A percentile compares a stretch with the other conserved stretches of the same genome.
Evolutionary conservation across 2,888 invertebrate species (phyloP).

Genomic region (Ctenicera cuprea): DNA sequence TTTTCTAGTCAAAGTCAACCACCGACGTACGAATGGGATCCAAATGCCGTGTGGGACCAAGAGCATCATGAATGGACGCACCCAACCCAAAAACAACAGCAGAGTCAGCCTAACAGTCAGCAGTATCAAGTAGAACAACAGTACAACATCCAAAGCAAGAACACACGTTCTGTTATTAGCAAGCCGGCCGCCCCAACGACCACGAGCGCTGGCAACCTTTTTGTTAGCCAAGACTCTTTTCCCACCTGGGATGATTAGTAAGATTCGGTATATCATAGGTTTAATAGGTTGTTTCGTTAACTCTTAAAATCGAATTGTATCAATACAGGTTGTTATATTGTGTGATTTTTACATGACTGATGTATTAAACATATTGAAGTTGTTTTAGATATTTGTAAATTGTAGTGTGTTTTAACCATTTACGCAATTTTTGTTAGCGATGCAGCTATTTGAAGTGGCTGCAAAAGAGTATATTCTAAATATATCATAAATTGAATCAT

Average conservation of each 20-base stretch:
- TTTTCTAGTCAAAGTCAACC: constrained; percentile 62
- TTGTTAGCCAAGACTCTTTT: constrained; percentile 77
- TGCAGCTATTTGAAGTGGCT: constrained; percentile 33
- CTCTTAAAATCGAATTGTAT: constrained; percentile 56
- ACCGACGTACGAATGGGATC: constrained; percentile 65
- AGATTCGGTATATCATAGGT: constrained; percentile 52
- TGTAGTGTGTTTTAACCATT: constrained; percentile 45
- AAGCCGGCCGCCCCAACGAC: constrained; percentile 57
- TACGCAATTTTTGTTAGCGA: constrained; percentile 42
- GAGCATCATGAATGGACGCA: constrained; percentile 68
- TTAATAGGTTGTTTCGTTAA: constrained; percentile 56
- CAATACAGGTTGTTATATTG: constrained; percentile 58
- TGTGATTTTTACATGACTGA: constrained; percentile 56
- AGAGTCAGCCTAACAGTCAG: constrained; percentile 56
- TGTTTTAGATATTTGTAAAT: constrained; percentile 52
- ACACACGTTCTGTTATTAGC: constrained; percentile 69
- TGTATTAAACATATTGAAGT: constrained; percentile 51
- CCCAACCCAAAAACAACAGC: constrained; percentile 57
- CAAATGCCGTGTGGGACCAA: constrained; percentile 69
- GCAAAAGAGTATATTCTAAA: constrained; percentile 46
- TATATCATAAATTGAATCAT: constrained; percentile 34
- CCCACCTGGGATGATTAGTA: constrained; percentile 81
- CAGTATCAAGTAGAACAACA: constrained; percentile 71
- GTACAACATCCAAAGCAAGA: constrained; percentile 69
- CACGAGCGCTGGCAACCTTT: constrained; percentile 69